Percentiles rank a stretch among this genome's conserved stretches.
These are phyloP conservation scores for Acrocephalus scirpaceus DNA, from an alignment of 2,797 vertebrate species.

Conservation along the genomic window DNA sequence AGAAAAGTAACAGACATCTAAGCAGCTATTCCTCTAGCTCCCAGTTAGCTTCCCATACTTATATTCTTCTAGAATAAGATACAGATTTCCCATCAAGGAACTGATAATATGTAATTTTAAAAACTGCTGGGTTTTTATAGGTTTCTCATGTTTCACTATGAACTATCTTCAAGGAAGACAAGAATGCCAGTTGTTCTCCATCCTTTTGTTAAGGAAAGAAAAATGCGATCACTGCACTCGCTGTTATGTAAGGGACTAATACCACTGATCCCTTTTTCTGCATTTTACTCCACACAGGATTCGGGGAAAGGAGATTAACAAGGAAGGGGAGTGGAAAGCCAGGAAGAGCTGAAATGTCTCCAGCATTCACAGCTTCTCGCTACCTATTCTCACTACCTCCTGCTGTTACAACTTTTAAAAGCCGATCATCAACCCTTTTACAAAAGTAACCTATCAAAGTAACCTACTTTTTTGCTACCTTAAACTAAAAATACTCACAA, in stretches of 20 bases:
- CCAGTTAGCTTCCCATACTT: neutral
- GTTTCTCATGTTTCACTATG: neutral
- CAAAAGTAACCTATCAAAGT: neutral
- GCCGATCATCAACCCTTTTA: neutral
- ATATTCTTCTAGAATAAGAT: neutral
- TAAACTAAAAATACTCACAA: neutral
- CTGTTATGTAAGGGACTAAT: neutral
- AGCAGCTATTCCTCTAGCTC: neutral
- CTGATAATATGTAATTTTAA: neutral
- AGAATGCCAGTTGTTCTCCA: neutral
- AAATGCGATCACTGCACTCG: neutral
- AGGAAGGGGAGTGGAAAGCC: neutral
- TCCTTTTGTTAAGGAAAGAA: neutral
- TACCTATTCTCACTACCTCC: neutral
- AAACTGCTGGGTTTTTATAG: rapidly evolving
- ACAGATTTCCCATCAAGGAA: neutral
- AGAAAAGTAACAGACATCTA: neutral
- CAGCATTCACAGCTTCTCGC: neutral
- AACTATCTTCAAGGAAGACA: neutral
- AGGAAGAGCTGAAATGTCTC: neutral
- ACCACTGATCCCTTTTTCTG: neutral
- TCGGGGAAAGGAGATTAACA: neutral
- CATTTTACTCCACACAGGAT: neutral
- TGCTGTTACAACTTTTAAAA: neutral
- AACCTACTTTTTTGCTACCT: neutral